A percentile compares a stretch with the other conserved stretches of the same genome.
Evolutionary conservation across 2,113 vertebrate genomes (phyloP).

Genomic region (Boulengeromyrus knoepffleri): DNA sequence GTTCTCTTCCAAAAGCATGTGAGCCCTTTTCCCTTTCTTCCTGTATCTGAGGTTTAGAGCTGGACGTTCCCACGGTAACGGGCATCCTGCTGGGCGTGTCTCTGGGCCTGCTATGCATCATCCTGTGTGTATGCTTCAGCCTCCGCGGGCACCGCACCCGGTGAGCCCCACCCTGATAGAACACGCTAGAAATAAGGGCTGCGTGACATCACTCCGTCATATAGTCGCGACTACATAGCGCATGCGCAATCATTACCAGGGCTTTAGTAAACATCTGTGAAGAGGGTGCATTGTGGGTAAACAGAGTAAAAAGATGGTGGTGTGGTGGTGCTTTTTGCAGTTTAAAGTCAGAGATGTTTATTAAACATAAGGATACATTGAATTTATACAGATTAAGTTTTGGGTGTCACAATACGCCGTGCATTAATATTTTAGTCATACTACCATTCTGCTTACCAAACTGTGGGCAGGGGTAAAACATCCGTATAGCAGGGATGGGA

Average conservation of each 20-base stretch:
- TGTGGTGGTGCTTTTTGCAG: not conserved
- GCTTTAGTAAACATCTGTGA: not conserved
- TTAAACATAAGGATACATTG: not conserved
- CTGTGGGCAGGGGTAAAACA: not conserved
- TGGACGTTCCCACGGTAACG: constrained; percentile 87
- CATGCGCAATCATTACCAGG: not conserved
- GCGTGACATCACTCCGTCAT: not conserved
- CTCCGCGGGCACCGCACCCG: constrained; percentile 78
- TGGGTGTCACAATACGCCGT: not conserved
- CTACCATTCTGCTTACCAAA: not conserved
- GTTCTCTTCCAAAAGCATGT: not conserved
- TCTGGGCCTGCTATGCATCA: constrained; percentile 85
- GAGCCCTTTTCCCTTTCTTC: not conserved
- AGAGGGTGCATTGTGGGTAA: not conserved
- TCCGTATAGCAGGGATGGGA: not conserved
- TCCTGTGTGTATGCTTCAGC: constrained; percentile 91
- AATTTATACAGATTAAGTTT: not conserved
- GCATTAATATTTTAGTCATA: not conserved
- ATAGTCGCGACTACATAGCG: not conserved
- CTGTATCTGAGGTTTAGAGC: constrained; percentile 47
- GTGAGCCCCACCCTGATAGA: constrained; percentile 45
- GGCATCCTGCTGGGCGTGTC: constrained; percentile 94
- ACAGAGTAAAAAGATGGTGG: not conserved
- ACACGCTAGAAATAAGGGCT: not conserved
- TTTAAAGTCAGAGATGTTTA: not conserved